These are phyloP conservation scores for Drosophila anomelani DNA, from an alignment of 2,888 invertebrate genomes.

Conservation along the genomic window DNA sequence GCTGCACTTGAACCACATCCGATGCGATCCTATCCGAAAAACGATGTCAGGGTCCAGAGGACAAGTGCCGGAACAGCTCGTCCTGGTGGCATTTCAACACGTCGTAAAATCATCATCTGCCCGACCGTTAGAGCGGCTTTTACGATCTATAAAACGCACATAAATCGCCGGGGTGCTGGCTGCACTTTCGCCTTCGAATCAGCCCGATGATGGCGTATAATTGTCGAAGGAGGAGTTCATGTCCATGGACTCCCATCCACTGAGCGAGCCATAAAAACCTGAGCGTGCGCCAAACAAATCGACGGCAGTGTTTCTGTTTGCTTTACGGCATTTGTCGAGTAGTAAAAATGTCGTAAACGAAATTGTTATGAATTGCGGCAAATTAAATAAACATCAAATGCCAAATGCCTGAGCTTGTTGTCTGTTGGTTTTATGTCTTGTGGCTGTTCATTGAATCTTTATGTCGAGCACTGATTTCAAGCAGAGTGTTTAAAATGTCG, in stretches of 20 bases:
- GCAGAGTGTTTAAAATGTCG: slow-evolving; percentile 73
- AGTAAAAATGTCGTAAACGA: slow-evolving; percentile 80
- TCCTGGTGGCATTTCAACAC: slow-evolving; percentile 73
- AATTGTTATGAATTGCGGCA: slow-evolving; percentile 80
- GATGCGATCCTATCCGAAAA: slow-evolving; percentile 20
- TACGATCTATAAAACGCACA: slow-evolving; percentile 80
- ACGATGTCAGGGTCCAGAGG: slow-evolving; percentile 26
- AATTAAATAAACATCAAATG: slow-evolving; percentile 81
- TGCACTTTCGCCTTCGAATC: slow-evolving; percentile 54
- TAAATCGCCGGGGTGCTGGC: slow-evolving; percentile 64
- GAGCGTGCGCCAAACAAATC: slow-evolving; percentile 60
- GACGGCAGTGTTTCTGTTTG: slow-evolving; percentile 49
- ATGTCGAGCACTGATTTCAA: slow-evolving; percentile 36
- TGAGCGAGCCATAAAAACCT: slow-evolving; percentile 46
- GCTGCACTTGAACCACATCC: slow-evolving; percentile 72
- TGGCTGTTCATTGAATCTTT: slow-evolving; percentile 56
- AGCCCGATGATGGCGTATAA: slow-evolving; percentile 60
- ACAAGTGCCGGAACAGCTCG: slow-evolving; percentile 63
- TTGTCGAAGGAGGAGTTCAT: slow-evolving; percentile 55
- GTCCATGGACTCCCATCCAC: slow-evolving; percentile 14
- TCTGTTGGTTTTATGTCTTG: slow-evolving; percentile 42
- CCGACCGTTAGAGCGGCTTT: slow-evolving; percentile 68
- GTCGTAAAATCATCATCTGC: slow-evolving; percentile 77
- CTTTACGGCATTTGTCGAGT: slow-evolving; percentile 69
- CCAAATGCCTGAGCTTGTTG: slow-evolving; percentile 49